Evolutionary conservation across 1,140 invertebrate species (phyloP).

Genomic region (Metaphire vulgaris): DNA sequence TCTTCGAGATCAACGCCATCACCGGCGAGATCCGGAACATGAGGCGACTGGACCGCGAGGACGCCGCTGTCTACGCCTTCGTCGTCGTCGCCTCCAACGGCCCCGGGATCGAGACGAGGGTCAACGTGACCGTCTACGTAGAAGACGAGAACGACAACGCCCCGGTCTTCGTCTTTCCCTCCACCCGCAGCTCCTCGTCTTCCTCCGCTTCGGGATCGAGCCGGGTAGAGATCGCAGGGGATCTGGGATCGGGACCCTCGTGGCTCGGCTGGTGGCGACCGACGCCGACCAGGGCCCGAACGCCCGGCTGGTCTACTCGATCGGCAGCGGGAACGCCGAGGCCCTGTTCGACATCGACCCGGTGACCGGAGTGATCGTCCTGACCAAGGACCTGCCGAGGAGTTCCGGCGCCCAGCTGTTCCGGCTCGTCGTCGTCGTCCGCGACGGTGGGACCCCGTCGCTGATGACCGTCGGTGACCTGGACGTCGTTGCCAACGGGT

Average conservation of each 20-base stretch:
- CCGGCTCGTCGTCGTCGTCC: slow-evolving; percentile 8
- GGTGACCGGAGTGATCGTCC: slow-evolving; percentile 71
- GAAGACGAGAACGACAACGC: slow-evolving; percentile 48
- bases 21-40: slow-evolving; percentile 29
- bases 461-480: slow-evolving; percentile 15
- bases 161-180: slow-evolving; percentile 41
- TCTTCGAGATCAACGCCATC: slow-evolving; percentile 25
- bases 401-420: background rate
- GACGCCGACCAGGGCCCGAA: slow-evolving; percentile 79
- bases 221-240: slow-evolving; percentile 20
- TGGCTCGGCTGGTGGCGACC: slow-evolving; percentile 64
- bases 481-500: slow-evolving; percentile 6
- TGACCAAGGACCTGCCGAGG: background rate
- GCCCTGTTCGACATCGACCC: slow-evolving; percentile 90
- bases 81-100: slow-evolving; percentile 27
- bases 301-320: slow-evolving; percentile 79
- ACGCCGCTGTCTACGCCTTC: slow-evolving; percentile 14
- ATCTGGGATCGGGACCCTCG: slow-evolving; percentile 11
- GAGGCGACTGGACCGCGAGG: slow-evolving; percentile 26
- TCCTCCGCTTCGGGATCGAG: slow-evolving; percentile 21
- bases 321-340: slow-evolving; percentile 87
- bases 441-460: slow-evolving; percentile 5
- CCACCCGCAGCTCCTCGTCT: slow-evolving; percentile 29
- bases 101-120: background rate
- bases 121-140: slow-evolving; percentile 39